Evolutionary conservation across 2,888 invertebrate species (phyloP), one percentile per base, ranked within the genome.

Genomic region (Cancer borealis): DNA sequence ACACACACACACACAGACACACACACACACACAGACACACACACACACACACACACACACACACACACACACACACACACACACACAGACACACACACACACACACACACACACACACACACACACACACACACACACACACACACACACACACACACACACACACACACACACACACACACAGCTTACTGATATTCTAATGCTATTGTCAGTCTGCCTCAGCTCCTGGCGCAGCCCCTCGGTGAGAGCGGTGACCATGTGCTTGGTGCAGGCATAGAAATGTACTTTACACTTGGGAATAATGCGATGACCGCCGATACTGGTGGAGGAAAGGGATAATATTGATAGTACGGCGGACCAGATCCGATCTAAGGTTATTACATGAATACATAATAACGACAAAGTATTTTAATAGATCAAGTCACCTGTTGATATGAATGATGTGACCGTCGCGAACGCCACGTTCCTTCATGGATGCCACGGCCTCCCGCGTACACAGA

Each of bases 341-440:
- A 49, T 6, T 49, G 49, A 49, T 49, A 12, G 6, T 6, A 49
- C 12, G 49, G 12, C 49, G 10, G 49, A 12, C 49, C 49, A 49
- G 39, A 39, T 1, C 39, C 39, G 39, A 39, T 39, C 39, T 39
- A 39, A 39, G 39, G 39, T 39, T 39, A 39, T 39, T 39, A 39
- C 39, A 39, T 39, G 39, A 39, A 39, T 39, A 39, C 39, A 39
- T 39, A 39, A 39, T 39, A 39, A 39, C 39, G 39, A 39, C 39
- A 39, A 39, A 39, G 39, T 39, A 39, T 39, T 39, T 39, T 39
- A 39, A 39, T 39, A 2, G 39, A 39, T 39, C 39, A 39, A 30
- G 10, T 96, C 96, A 97, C 97, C 97, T 98, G 96, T 97, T 97
- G 93, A 98, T 97, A 92, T 97, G 97, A 92, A 98, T 97, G 95